These are phyloP conservation scores for Hippocampus barbouri DNA, from an alignment of 2,113 vertebrate genomes.

Conservation along the genomic window DNA sequence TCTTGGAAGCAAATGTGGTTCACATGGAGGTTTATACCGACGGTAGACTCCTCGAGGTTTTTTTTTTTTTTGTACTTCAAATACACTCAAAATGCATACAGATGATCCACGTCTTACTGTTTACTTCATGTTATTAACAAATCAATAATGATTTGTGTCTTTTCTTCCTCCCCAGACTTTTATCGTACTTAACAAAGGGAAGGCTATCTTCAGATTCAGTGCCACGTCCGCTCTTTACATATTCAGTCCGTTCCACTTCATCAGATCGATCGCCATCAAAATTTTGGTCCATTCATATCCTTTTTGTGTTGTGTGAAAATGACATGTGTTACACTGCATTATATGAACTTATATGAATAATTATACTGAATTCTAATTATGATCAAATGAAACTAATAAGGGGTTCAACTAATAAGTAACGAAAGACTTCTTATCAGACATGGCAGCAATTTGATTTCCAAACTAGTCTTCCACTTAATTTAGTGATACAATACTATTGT, in stretches of 20 bases:
- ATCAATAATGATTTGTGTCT: conserved; percentile 39
- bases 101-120: neutral
- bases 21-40: conserved; percentile 27
- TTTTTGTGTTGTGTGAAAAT: conserved; percentile 65
- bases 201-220: conserved; percentile 98
- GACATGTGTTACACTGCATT: neutral
- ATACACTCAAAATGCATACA: neutral
- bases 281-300: conserved; percentile 99
- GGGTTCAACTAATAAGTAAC: too few species aligned
- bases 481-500: neutral
- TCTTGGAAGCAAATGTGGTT: conserved; percentile 31
- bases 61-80: neutral
- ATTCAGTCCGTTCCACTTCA: conserved; percentile 89
- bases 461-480: neutral
- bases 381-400: too few species aligned
- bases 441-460: neutral
- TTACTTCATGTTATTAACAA: conserved; percentile 10
- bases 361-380: too few species aligned
- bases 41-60: conserved; percentile 12
- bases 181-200: conserved; percentile 97
- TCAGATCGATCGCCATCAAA: conserved; percentile 88
- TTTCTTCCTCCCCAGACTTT: conserved; percentile 83
- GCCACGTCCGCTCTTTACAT: conserved; percentile 92
- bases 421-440: too few species aligned
- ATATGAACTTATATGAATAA: neutral